Percentiles rank a stretch among this genome's conserved stretches.
These are phyloP conservation scores for Camponotus vicinus DNA, from an alignment of 1,140 invertebrate genomes.

Conservation along the genomic window DNA sequence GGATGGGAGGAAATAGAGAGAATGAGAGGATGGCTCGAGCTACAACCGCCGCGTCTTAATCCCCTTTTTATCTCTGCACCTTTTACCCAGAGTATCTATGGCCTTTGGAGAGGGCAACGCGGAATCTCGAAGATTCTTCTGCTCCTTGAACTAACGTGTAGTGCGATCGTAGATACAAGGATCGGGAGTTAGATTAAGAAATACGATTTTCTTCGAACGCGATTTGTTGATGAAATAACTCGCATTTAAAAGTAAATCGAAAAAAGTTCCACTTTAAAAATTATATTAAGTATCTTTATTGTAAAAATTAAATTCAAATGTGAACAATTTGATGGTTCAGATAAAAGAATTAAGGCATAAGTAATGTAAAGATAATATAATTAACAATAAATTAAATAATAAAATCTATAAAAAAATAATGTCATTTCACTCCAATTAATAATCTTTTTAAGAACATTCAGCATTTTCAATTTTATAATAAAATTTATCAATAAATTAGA, in stretches of 20 bases:
- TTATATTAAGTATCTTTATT: not conserved
- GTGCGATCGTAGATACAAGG: conserved; percentile 59
- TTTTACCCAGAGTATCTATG: conserved; percentile 59
- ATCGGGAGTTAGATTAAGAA: conserved; percentile 49
- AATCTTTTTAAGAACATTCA: not conserved
- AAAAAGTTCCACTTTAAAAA: not conserved
- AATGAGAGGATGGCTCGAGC: not conserved
- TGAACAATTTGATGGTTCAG: not conserved
- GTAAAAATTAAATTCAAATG: not conserved
- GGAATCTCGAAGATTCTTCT: conserved; percentile 52
- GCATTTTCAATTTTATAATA: not conserved
- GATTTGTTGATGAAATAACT: conserved; percentile 44
- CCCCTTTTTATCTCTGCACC: conserved; percentile 71
- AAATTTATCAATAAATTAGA: not conserved
- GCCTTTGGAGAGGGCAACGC: conserved; percentile 37
- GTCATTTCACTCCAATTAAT: not conserved
- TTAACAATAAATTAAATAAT: conserved; percentile 7
- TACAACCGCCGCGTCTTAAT: conserved; percentile 69
- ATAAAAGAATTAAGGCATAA: not conserved
- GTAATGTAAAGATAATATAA: not conserved
- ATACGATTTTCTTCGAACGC: conserved; percentile 22
- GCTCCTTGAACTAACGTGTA: conserved; percentile 42
- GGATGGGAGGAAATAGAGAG: not conserved
- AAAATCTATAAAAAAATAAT: not conserved
- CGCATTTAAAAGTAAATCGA: not conserved